Evolutionary conservation across 2,113 vertebrate species (phyloP).

Genomic region (Zeus faber): DNA sequence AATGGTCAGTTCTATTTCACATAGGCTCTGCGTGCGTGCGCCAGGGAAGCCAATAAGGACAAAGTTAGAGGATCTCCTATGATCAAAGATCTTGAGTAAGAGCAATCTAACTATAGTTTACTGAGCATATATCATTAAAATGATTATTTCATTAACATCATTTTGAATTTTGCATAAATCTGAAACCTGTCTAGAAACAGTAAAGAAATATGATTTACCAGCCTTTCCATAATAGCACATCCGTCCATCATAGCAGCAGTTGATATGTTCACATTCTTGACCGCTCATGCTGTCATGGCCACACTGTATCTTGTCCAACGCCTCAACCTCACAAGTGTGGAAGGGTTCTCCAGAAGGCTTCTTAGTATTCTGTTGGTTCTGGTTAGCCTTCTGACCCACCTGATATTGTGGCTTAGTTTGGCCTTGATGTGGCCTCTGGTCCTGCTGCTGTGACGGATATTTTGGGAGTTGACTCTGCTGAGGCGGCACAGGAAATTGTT

Average conservation of each 20-base stretch:
- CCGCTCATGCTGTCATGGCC: conserved; percentile 1
- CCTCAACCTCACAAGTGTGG: conserved; percentile 43
- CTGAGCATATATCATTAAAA: too few relatives aligned
- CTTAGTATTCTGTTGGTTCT: neutral
- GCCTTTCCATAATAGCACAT: conserved; percentile 55
- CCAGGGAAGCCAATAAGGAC: too few relatives aligned
- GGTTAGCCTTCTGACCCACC: neutral
- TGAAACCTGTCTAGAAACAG: neutral
- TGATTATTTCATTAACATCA: too few relatives aligned
- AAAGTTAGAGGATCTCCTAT: too few relatives aligned
- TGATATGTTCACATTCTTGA: conserved; percentile 9
- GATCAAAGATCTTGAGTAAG: too few relatives aligned
- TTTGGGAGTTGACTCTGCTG: neutral
- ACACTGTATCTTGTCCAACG: conserved; percentile 28
- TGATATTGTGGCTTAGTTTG: neutral
- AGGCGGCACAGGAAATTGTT: neutral
- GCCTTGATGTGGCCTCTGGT: neutral
- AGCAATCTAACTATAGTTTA: too few relatives aligned
- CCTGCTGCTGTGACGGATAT: neutral
- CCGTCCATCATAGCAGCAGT: conserved; percentile 54
- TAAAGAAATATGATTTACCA: too few relatives aligned
- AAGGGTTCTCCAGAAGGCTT: neutral
- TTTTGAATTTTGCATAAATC: neutral
- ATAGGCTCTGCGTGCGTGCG: too few relatives aligned
- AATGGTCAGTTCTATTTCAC: neutral